phyloP scores from a whole-genome alignment of 2,888 invertebrate genomes.

The Agonopterix alstromeriana region DNA sequence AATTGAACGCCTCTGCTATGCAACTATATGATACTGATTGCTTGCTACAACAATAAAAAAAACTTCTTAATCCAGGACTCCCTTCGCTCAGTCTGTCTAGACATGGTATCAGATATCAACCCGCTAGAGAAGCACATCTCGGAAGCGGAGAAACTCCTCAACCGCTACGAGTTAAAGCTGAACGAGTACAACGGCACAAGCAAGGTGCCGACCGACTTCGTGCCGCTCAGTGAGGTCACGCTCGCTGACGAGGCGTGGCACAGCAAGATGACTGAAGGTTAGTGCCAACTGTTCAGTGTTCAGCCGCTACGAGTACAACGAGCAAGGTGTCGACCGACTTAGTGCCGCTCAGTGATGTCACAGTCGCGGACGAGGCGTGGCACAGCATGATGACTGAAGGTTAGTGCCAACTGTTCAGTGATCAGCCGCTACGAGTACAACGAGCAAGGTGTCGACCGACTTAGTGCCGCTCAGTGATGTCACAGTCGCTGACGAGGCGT shows the following conservation, averaged over 20 bases:
- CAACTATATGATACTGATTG: too few species aligned
- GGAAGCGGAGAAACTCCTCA: slow-evolving; percentile 73
- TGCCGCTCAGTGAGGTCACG: slow-evolving; percentile 58
- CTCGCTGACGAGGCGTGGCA: slow-evolving; percentile 71
- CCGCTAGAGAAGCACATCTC: slow-evolving; percentile 58
- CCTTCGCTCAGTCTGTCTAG: slow-evolving; percentile 47
- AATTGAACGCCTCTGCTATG: too few species aligned
- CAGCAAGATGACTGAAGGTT: slow-evolving; percentile 66
- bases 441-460: slow-evolving; percentile 46
- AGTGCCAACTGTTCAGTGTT: slow-evolving; percentile 67
- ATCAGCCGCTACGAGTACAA: slow-evolving; percentile 72
- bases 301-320: slow-evolving; percentile 70
- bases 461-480: slow-evolving; percentile 60
- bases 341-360: slow-evolving; percentile 57
- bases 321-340: slow-evolving; percentile 49
- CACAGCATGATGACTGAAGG: slow-evolving; percentile 69
- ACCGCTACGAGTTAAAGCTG: slow-evolving; percentile 75
- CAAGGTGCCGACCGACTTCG: slow-evolving; percentile 51
- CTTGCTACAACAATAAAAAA: not conserved
- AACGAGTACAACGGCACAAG: slow-evolving; percentile 61
- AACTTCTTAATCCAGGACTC: slow-evolving; percentile 39
- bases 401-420: slow-evolving; percentile 67
- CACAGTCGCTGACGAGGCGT: slow-evolving; percentile 64
- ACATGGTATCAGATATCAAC: slow-evolving; percentile 42
- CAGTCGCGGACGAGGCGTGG: slow-evolving; percentile 70